Conservation (phyloP, 30 jellyfish, hydroid and myxozoan genomes). For the Sanderia malayensis region DNA sequence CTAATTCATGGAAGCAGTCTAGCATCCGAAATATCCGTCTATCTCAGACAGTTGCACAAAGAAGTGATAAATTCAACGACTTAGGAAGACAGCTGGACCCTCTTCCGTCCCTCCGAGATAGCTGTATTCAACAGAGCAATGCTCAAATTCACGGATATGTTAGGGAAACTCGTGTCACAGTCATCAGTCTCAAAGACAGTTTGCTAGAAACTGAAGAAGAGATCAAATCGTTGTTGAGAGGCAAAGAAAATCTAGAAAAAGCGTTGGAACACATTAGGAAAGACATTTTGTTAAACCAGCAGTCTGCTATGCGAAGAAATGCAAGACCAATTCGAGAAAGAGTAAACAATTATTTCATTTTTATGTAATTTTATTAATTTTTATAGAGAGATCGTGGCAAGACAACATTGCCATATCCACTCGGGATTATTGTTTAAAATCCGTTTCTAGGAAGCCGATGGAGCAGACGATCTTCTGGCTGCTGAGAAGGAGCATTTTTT, state of each 20-base stretch:
- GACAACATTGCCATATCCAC: too few relatives aligned
- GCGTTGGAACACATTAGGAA: slow-evolving; percentile 81
- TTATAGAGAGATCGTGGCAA: too few relatives aligned
- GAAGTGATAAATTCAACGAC: slow-evolving; percentile 89
- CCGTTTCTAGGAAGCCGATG: slow-evolving; percentile 68
- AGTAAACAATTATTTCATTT: too few relatives aligned
- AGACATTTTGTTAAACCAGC: slow-evolving; percentile 64
- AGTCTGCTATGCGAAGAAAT: slow-evolving; percentile 55
- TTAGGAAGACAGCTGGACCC: slow-evolving; percentile 90
- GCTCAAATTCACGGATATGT: slow-evolving; percentile 74
- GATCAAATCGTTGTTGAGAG: slow-evolving; percentile 66
- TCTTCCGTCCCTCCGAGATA: slow-evolving; percentile 82
- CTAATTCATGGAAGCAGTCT: slow-evolving; percentile 79
- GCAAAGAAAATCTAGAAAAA: slow-evolving; percentile 79
- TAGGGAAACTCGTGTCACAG: slow-evolving; percentile 73
- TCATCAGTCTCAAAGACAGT: slow-evolving; percentile 63
- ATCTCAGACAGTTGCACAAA: slow-evolving; percentile 81
- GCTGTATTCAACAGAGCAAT: slow-evolving; percentile 80
- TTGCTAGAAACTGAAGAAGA: slow-evolving; percentile 87
- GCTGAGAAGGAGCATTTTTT: slow-evolving; percentile 73
- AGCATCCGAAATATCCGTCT: slow-evolving; percentile 68
- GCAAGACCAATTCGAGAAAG: slow-evolving; percentile 80
- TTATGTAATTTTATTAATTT: too few relatives aligned
- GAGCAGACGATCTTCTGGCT: slow-evolving; percentile 75
- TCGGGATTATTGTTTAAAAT: too few relatives aligned